A percentile compares a stretch with the other conserved stretches of the same genome.
Evolutionary conservation across 2,888 invertebrate genomes (phyloP).

Genomic region (Rhorus exstirpatorius): DNA sequence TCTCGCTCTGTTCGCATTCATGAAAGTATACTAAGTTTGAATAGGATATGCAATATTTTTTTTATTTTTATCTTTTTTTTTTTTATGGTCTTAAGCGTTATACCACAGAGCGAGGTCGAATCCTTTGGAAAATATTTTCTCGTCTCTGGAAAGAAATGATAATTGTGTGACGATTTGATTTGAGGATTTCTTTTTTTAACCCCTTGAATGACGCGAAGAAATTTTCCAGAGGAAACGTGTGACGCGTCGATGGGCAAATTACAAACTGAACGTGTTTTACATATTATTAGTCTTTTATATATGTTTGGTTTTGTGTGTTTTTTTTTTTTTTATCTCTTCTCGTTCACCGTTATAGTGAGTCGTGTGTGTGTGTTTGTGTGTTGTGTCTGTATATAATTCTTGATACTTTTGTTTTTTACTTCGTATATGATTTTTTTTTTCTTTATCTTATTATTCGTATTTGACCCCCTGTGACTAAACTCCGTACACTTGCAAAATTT

Average conservation of each 20-base stretch:
- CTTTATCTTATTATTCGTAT: constrained; percentile 67
- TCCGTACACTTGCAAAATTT: constrained; percentile 72
- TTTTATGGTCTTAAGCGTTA: constrained; percentile 77
- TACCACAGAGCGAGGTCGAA: constrained; percentile 73
- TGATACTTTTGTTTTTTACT: constrained; percentile 68
- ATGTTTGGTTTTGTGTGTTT: constrained; percentile 62
- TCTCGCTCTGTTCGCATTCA: constrained; percentile 66
- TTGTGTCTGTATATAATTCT: constrained; percentile 62
- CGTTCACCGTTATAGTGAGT: constrained; percentile 74
- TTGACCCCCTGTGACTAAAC: constrained; percentile 74
- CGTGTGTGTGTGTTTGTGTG: constrained; percentile 59
- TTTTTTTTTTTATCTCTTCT: constrained; percentile 69
- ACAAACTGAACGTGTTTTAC: constrained; percentile 79
- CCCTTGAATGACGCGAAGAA: background rate
- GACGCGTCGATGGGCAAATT: constrained; percentile 75
- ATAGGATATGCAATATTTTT: constrained; percentile 79
- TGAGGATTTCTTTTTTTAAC: background rate
- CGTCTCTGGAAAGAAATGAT: background rate
- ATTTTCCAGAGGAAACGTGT: constrained; percentile 68
- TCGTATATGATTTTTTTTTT: constrained; percentile 48
- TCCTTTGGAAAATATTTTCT: constrained; percentile 70
- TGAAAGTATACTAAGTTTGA: constrained; percentile 78
- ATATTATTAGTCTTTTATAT: constrained; percentile 77
- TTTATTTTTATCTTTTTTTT: constrained; percentile 67
- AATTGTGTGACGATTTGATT: constrained; percentile 10